Percentiles rank a stretch among this genome's conserved stretches.
Conservation (phyloP, 2,888 invertebrate species). For the Epistrophe grossulariae region DNA sequence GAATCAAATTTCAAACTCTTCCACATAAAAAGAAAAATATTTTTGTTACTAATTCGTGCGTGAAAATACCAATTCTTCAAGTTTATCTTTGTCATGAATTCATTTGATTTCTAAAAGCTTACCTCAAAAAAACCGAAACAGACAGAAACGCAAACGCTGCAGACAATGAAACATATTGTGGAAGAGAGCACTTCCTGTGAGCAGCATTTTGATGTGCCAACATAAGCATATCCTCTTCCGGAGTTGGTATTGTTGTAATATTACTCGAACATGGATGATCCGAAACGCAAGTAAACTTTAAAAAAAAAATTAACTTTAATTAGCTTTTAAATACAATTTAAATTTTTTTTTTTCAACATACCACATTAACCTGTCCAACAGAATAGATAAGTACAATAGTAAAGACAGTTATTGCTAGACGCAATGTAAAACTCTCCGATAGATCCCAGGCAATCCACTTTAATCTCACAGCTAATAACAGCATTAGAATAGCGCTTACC, state of each 20-base stretch:
- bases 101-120: slow-evolving; percentile 24
- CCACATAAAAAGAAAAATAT: no score
- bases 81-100: no score
- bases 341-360: slow-evolving; percentile 85
- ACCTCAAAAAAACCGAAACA: slow-evolving; percentile 92
- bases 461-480: slow-evolving; percentile 92
- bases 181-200: slow-evolving; percentile 92
- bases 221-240: slow-evolving; percentile 79
- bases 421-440: slow-evolving; percentile 91
- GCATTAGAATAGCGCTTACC: slow-evolving; percentile 93
- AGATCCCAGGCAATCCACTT: slow-evolving; percentile 94
- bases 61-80: no score
- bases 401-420: slow-evolving; percentile 94
- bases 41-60: no score
- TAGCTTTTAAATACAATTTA: no score
- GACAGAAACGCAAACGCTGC: slow-evolving; percentile 93
- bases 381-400: slow-evolving; percentile 94
- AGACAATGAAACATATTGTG: slow-evolving; percentile 93
- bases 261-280: slow-evolving; percentile 83
- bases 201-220: slow-evolving; percentile 83
- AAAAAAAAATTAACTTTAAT: slow-evolving; percentile 3
- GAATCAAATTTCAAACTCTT: no score
- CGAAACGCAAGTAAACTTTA: slow-evolving; percentile 88
- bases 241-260: slow-evolving; percentile 76
- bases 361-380: slow-evolving; percentile 96